Evolutionary conservation across 2,888 invertebrate species (phyloP).

Genomic region (Pilophorus perplexus): DNA sequence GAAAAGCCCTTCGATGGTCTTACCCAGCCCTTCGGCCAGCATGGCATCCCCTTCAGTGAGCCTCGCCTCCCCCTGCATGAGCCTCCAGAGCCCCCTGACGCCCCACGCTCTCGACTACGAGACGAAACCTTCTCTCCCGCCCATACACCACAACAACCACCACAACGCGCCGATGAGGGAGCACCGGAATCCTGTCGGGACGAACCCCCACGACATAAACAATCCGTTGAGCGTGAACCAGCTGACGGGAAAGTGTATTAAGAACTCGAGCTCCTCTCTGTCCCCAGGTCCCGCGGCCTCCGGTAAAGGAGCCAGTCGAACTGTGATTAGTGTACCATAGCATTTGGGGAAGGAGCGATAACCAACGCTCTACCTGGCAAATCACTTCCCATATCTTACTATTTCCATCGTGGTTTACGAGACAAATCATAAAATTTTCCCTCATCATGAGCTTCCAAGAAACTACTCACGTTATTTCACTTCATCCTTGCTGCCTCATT

Average conservation of each 20-base stretch:
- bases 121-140: constrained; percentile 53
- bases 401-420: too few species aligned
- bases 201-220: constrained; percentile 87
- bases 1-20: constrained; percentile 67
- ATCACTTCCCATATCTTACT: constrained; percentile 12
- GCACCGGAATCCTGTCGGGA: constrained; percentile 77
- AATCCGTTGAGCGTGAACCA: constrained; percentile 90
- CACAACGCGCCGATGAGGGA: constrained; percentile 50
- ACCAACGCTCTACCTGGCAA: constrained; percentile 38
- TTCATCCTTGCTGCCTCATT: too few species aligned
- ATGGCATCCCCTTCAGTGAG: constrained; percentile 64
- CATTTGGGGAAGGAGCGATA: constrained; percentile 48
- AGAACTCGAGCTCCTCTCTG: constrained; percentile 46
- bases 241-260: constrained; percentile 54
- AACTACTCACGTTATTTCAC: too few species aligned
- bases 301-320: constrained; percentile 47
- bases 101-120: constrained; percentile 52
- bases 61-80: constrained; percentile 61
- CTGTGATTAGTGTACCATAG: constrained; percentile 49
- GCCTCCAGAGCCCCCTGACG: constrained; percentile 55
- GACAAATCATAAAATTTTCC: too few species aligned
- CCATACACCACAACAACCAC: constrained; percentile 56
- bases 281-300: constrained; percentile 44
- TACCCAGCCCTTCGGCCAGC: constrained; percentile 76
- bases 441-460: too few species aligned